These are phyloP conservation scores for Drosophila neotestacea DNA, from an alignment of 2,888 invertebrate genomes.

Conservation along the genomic window DNA sequence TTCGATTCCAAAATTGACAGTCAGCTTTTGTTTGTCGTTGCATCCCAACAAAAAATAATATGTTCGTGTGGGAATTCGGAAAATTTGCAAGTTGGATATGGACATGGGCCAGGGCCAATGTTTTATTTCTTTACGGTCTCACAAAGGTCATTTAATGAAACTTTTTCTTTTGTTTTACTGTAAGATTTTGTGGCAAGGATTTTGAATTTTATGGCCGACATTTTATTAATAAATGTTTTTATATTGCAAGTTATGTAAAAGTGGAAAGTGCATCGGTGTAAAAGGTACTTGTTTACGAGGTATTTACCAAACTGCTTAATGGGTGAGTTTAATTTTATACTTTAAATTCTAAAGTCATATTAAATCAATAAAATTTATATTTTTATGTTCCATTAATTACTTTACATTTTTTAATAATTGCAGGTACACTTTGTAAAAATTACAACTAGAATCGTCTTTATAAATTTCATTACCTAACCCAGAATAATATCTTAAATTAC, in stretches of 20 bases:
- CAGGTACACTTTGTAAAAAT: no score
- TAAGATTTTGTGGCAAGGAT: conserved; percentile 8
- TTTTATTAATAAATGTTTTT: background rate
- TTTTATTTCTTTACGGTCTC: conserved; percentile 16
- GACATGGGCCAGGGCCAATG: conserved; percentile 51
- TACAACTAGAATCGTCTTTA: background rate
- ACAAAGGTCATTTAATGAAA: conserved; percentile 42
- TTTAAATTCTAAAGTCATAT: no score
- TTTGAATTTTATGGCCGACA: conserved; percentile 6
- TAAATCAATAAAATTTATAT: no score
- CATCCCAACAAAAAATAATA: conserved; percentile 9
- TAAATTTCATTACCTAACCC: background rate
- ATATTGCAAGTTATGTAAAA: conserved; percentile 3
- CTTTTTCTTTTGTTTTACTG: conserved; percentile 49
- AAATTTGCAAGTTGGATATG: conserved; percentile 56
- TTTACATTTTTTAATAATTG: no score
- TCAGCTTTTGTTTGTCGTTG: conserved; percentile 23
- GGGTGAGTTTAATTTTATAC: no score
- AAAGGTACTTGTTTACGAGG: background rate
- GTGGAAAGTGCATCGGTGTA: background rate
- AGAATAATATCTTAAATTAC: background rate
- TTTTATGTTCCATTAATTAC: no score
- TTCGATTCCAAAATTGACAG: conserved; percentile 45
- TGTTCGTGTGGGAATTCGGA: conserved; percentile 57
- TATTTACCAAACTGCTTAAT: no score